Percentiles rank a stretch among this genome's conserved stretches.
phyloP scores from a whole-genome alignment of 2,113 vertebrate genomes.

The Tupaia tana region DNA sequence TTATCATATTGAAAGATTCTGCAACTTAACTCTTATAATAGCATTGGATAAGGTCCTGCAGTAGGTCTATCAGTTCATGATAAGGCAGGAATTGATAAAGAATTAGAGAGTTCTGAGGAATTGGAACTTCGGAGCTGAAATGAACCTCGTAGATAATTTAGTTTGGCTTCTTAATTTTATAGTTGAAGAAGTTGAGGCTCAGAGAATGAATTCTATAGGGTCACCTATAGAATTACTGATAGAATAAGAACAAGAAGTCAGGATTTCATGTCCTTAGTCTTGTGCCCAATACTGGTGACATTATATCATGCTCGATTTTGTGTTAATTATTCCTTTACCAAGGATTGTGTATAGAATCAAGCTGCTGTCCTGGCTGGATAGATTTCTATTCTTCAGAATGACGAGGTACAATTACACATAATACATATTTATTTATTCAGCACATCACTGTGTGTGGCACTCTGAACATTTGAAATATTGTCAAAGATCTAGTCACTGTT shows the following conservation, averaged over 20 bases:
- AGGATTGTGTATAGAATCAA: background rate
- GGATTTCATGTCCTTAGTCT: background rate
- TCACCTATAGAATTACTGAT: background rate
- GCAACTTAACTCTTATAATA: background rate
- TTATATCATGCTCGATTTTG: background rate
- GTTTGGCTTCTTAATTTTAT: background rate
- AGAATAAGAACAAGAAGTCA: background rate
- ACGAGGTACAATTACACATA: background rate
- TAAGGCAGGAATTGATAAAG: background rate
- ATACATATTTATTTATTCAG: conserved; percentile 16
- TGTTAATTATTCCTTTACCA: background rate
- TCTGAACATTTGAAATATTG: background rate
- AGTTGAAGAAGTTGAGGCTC: background rate
- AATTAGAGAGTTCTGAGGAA: conserved; percentile 1
- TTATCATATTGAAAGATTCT: background rate
- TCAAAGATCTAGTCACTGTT: background rate
- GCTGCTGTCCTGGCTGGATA: background rate
- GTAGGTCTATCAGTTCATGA: background rate
- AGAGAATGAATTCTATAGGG: background rate
- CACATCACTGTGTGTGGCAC: background rate
- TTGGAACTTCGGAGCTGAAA: background rate
- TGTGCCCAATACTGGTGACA: background rate
- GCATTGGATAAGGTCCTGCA: background rate
- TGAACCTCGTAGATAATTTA: background rate
- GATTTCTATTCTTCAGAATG: conserved; percentile 8